Conservation (phyloP, 2,888 invertebrate genomes). For the Drosophila subsilvestris region DNA sequence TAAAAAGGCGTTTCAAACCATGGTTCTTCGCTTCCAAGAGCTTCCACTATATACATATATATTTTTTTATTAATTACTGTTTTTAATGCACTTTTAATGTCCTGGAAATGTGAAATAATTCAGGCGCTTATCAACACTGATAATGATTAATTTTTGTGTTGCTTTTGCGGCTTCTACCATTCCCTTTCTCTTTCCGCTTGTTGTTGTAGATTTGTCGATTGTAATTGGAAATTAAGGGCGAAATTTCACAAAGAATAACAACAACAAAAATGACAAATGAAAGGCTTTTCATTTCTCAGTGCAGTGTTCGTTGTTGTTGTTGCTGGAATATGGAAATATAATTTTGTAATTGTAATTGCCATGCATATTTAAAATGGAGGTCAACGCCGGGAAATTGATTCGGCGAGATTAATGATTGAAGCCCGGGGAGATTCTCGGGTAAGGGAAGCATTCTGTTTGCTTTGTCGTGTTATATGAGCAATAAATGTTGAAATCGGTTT, state of each 20-base stretch:
- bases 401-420: slow-evolving; percentile 47
- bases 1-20: neutral
- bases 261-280: slow-evolving; percentile 68
- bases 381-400: slow-evolving; percentile 49
- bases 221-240: slow-evolving; percentile 40
- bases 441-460: slow-evolving; percentile 19
- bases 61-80: slow-evolving; percentile 68
- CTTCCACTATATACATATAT: slow-evolving; percentile 1
- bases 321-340: slow-evolving; percentile 62
- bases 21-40: neutral
- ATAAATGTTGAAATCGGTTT: slow-evolving; percentile 31
- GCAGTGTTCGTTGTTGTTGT: slow-evolving; percentile 7
- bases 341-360: slow-evolving; percentile 69
- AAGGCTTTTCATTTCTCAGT: slow-evolving; percentile 46
- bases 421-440: slow-evolving; percentile 11
- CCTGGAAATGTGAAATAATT: slow-evolving; percentile 72
- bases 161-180: slow-evolving; percentile 47
- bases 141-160: slow-evolving; percentile 67
- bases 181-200: neutral
- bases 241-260: slow-evolving; percentile 8
- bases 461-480: slow-evolving; percentile 28
- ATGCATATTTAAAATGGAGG: slow-evolving; percentile 71
- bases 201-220: slow-evolving; percentile 39
- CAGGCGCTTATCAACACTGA: slow-evolving; percentile 72
- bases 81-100: slow-evolving; percentile 75